Base-by-base conservation (phyloP, 1,140 invertebrate genomes). In the Aphelenchoides fujianensis region DNA sequence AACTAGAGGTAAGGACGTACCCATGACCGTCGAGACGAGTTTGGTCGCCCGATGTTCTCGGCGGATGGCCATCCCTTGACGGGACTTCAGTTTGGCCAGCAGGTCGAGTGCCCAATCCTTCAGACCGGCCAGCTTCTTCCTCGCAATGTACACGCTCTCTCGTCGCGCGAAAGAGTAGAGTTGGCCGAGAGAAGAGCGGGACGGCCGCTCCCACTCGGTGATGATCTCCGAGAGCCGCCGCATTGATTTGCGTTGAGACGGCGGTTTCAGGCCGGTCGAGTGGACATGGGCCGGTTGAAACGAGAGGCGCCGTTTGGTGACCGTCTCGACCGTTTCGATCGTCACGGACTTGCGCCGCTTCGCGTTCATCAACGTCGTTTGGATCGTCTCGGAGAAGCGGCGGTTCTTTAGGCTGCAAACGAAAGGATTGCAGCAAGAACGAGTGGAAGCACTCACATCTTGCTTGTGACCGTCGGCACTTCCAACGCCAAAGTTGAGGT, bases 81-180 rank as follows among this genome's bases (percentile, higher is more conserved):
- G 81, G 2, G 83, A 84, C 62, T 84, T 84, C 1, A 83, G 67
- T 72, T 84, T 84, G n/a, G 81, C 83, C 36, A 84, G 48, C 7
- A 83, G 53, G 54, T 83, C 82, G 16, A 83, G 70, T 9, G 83
- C 82, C 83, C 82, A 84, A 53, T 84, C 82, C 68, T 83, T 83
- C 3, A 83, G 62, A 19, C 82, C 82, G 31, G 82, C 82, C 19
- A 83, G 70, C 52, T 83, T 83, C 36, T 83, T 83, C 53, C 82
- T 68, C 2, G 82, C 82, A 63, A 83, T 83, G 68, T 83, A 83
- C 31, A 83, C 80, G 16, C 71, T 75, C 57, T 83, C 82, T 66
- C 82, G 61, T 41, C 82, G 64, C 2, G 82, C 82, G 61, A 83
- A 83, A 3, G 68, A 37, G 55, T 84, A 83, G 78, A 83, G 76